Evolutionary conservation across 2,113 vertebrate species (phyloP).

Genomic region (Nannobrachium achirus): DNA sequence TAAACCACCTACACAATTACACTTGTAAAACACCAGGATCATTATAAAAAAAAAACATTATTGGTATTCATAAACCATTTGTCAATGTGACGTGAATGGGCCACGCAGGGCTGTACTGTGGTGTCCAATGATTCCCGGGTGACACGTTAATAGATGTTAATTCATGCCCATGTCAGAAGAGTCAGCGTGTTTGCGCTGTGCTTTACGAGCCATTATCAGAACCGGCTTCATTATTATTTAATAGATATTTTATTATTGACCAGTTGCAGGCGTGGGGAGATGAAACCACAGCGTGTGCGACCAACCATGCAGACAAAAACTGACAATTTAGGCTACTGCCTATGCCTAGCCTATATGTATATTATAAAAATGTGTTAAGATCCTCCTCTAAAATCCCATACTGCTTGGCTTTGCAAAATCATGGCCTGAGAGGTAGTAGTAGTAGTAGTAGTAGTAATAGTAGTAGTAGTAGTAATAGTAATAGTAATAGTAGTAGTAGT

Average conservation of each 20-base stretch:
- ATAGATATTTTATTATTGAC: slow-evolving; percentile 39
- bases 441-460: no score
- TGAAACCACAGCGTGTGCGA: neutral
- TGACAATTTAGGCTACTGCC: no score
- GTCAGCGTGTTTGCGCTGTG: slow-evolving; percentile 32
- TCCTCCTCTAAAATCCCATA: no score
- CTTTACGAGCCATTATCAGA: slow-evolving; percentile 48
- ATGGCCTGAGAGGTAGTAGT: no score
- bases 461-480: no score
- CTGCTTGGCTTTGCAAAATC: no score
- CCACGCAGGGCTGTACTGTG: slow-evolving; percentile 8
- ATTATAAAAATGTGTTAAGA: no score
- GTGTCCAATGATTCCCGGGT: slow-evolving; percentile 3
- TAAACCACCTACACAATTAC: slow-evolving; percentile 34
- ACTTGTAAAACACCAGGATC: slow-evolving; percentile 18
- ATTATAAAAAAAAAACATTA: slow-evolving; percentile 23
- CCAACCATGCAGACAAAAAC: neutral
- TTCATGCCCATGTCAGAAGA: slow-evolving; percentile 48
- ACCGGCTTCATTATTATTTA: slow-evolving; percentile 45
- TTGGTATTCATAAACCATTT: slow-evolving; percentile 55
- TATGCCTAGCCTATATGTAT: no score
- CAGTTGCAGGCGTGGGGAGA: slow-evolving; percentile 10
- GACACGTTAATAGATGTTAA: slow-evolving; percentile 49
- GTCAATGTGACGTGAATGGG: slow-evolving; percentile 43
- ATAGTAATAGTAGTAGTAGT: no score